phyloP scores from a whole-genome alignment of 2,888 invertebrate species.

The Drosophila falleni region DNA sequence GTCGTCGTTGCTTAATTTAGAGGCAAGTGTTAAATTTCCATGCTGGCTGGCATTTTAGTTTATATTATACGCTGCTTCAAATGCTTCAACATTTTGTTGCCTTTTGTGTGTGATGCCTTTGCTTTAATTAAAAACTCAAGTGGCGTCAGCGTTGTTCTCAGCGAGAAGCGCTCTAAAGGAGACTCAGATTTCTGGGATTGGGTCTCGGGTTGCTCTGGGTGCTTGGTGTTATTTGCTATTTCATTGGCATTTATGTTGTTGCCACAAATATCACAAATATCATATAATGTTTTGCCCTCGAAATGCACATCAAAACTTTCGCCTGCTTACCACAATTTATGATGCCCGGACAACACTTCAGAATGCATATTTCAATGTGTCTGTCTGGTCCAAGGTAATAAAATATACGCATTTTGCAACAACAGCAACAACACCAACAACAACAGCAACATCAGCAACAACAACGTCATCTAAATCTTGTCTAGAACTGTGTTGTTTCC shows the following conservation, averaged over 20 bases:
- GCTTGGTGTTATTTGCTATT: conserved; percentile 19
- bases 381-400: conserved; percentile 70
- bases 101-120: conserved; percentile 60
- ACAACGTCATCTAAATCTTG: conserved; percentile 72
- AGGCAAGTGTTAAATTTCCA: conserved; percentile 79
- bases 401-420: conserved; percentile 73
- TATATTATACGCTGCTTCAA: conserved; percentile 52
- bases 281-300: conserved; percentile 45
- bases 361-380: conserved; percentile 72
- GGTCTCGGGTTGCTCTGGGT: neutral
- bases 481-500: conserved; percentile 59
- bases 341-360: conserved; percentile 69
- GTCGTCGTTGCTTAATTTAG: conserved; percentile 66
- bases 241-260: conserved; percentile 43
- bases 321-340: conserved; percentile 56
- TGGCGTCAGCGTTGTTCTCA: conserved; percentile 43
- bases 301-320: conserved; percentile 63
- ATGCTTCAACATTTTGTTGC: conserved; percentile 68
- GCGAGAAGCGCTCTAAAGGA: neutral
- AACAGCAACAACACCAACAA: conserved; percentile 8
- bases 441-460: conserved; percentile 44
- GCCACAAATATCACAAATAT: conserved; percentile 55
- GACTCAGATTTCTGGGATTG: conserved; percentile 13
- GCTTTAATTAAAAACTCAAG: conserved; percentile 80
- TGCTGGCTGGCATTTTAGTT: conserved; percentile 73